Base-by-base conservation (phyloP, 2,888 invertebrate species). In the Bombylius major region DNA sequence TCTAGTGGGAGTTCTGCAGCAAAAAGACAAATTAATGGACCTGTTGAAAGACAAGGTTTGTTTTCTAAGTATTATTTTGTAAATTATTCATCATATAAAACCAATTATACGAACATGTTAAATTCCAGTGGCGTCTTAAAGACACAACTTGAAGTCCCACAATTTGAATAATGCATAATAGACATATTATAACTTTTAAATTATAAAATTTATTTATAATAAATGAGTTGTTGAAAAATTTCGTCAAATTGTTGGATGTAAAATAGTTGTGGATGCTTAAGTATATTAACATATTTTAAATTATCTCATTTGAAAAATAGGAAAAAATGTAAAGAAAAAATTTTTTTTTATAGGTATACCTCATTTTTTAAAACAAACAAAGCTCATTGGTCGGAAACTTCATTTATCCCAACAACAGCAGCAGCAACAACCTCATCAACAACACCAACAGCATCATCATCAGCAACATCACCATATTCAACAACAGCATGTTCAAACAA, bases 1-100 rank as follows among this genome's bases (percentile, higher is more conserved):
- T 58, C 62, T 5, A 56, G 51, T 54, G 51, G 50, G 4, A 56
- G 50, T 45, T 14, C 60, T 31, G 51, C 59, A 32, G 45, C 54
- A 11, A 56, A 59, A 31, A 62, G 67, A 45, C 72, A 72, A 58
- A 62, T 71, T 1, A 74, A 74, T 60, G 73, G 73, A 50, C 73
- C 73, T 14, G 69, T 58, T 8, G 62, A 62, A 51, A 56, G 57
- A 51, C 60, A 73, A 51, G 69, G 69, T 59, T 66, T 64, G 62
- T 58, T 65, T 69, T 69, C 69, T 54, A 58, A 57, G 50, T 23
- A 5, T 52, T 44, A 3, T 14, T 50, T 33, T 51, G 12, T 42
- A 33, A 39, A 42, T 33, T 14, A 53, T 13, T 46, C 50, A 32
- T 31, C 14, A 46, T 23, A 34, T 23, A 23, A 23, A 23, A 23